Evolutionary conservation across 2,113 vertebrate species (phyloP).

Genomic region (Danionella cerebrum): DNA sequence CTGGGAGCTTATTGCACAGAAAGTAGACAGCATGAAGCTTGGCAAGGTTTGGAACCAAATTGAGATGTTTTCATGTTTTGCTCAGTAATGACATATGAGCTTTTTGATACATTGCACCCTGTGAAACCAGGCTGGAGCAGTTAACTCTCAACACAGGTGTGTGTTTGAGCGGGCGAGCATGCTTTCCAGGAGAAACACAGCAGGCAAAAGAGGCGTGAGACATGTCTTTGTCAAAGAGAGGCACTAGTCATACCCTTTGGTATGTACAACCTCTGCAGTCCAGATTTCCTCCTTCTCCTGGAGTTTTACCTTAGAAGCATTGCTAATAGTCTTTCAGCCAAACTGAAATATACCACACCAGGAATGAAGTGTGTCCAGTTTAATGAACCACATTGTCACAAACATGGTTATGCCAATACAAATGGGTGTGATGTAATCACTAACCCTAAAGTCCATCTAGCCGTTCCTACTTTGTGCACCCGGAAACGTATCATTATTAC

Average conservation of each 20-base stretch:
- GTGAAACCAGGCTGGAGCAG: background rate
- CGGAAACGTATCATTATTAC: too few species aligned
- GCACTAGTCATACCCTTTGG: conserved; percentile 70
- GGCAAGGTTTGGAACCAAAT: background rate
- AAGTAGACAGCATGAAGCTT: background rate
- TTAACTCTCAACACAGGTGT: conserved; percentile 45
- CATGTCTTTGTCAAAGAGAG: conserved; percentile 38
- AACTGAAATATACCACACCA: conserved; percentile 53
- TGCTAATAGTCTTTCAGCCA: conserved; percentile 47
- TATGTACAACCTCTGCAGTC: conserved; percentile 56
- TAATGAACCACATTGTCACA: too few species aligned
- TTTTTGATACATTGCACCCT: background rate
- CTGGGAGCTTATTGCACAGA: background rate
- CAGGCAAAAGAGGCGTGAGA: conserved; percentile 58
- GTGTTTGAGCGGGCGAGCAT: conserved; percentile 27
- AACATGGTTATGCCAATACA: too few species aligned
- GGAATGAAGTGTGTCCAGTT: too few species aligned
- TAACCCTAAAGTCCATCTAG: too few species aligned
- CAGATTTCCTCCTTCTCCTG: conserved; percentile 45
- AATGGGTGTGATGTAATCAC: too few species aligned
- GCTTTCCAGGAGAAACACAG: conserved; percentile 55
- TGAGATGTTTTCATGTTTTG: background rate
- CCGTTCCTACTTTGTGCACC: too few species aligned
- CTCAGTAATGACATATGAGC: conserved; percentile 29
- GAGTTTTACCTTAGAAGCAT: conserved; percentile 46